These are phyloP conservation scores for Melikaiella ostensackeni DNA, from an alignment of 2,888 invertebrate genomes.

Conservation along the genomic window DNA sequence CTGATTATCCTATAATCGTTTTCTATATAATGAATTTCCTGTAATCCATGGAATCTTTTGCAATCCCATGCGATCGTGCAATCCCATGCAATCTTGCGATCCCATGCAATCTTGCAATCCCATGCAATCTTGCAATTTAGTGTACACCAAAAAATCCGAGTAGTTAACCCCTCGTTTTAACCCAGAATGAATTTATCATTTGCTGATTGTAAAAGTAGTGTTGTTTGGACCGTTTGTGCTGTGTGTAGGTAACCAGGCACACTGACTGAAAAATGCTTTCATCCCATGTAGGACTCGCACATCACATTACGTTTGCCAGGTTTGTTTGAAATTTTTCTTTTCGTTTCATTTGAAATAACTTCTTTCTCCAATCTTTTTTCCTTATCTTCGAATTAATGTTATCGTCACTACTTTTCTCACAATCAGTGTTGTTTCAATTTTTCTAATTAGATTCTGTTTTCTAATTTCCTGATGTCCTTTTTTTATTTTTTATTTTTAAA, in stretches of 20 bases:
- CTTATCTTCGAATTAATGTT: constrained; percentile 69
- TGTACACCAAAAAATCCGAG: too few species aligned
- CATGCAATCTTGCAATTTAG: too few species aligned
- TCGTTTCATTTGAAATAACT: constrained; percentile 56
- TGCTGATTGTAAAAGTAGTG: constrained; percentile 60
- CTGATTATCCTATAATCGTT: too few species aligned
- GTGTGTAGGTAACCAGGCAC: constrained; percentile 76
- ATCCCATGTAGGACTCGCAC: constrained; percentile 72
- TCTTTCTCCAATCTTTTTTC: constrained; percentile 62
- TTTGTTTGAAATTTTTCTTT: constrained; percentile 72
- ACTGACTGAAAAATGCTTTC: constrained; percentile 72
- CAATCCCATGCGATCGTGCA: too few species aligned
- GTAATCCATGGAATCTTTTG: too few species aligned
- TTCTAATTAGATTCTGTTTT: background rate
- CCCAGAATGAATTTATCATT: constrained; percentile 41
- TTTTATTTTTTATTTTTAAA: constrained; percentile 12
- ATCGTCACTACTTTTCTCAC: constrained; percentile 30
- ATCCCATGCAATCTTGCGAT: too few species aligned
- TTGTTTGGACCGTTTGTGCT: constrained; percentile 75
- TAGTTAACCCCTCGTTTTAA: background rate
- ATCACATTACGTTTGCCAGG: constrained; percentile 73
- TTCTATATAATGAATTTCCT: too few species aligned
- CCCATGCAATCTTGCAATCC: too few species aligned
- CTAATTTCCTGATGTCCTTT: constrained; percentile 36
- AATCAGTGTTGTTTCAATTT: constrained; percentile 2